phyloP scores from a whole-genome alignment of 2,888 invertebrate species.

The Eupithecia abbreviata region DNA sequence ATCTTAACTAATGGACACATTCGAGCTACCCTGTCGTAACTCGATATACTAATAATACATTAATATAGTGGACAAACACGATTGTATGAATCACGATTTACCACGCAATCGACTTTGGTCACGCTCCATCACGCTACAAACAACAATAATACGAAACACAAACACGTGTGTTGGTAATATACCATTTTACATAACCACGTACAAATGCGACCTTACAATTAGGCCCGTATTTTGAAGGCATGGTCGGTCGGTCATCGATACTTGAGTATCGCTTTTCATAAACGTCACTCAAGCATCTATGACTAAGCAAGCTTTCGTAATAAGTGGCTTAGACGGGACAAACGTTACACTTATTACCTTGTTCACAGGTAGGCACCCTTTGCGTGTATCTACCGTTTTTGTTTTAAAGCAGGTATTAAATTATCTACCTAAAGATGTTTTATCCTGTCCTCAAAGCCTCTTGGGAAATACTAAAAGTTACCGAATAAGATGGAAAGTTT shows the following conservation, averaged over 20 bases:
- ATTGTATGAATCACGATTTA: constrained; percentile 8
- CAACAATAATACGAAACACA: constrained; percentile 19
- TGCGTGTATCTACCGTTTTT: neutral
- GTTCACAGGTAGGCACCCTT: neutral
- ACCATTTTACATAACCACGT: neutral
- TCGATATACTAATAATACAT: neutral
- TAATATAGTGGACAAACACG: neutral
- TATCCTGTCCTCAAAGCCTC: neutral
- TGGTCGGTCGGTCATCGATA: too few species aligned
- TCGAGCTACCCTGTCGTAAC: too few species aligned
- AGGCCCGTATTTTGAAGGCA: too few species aligned
- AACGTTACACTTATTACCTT: neutral
- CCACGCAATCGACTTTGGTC: neutral
- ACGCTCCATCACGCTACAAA: neutral
- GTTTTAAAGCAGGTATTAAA: too few species aligned
- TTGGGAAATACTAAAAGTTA: neutral
- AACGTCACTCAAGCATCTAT: too few species aligned
- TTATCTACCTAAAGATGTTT: neutral
- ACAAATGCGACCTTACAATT: neutral
- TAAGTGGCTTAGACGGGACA: neutral
- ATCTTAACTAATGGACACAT: too few species aligned
- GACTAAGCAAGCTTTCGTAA: too few species aligned
- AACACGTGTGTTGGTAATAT: constrained; percentile 10
- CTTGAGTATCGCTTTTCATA: too few species aligned
- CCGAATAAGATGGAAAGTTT: neutral